Conservation (phyloP, 2,888 invertebrate genomes). For the Octonoba sinensis region DNA sequence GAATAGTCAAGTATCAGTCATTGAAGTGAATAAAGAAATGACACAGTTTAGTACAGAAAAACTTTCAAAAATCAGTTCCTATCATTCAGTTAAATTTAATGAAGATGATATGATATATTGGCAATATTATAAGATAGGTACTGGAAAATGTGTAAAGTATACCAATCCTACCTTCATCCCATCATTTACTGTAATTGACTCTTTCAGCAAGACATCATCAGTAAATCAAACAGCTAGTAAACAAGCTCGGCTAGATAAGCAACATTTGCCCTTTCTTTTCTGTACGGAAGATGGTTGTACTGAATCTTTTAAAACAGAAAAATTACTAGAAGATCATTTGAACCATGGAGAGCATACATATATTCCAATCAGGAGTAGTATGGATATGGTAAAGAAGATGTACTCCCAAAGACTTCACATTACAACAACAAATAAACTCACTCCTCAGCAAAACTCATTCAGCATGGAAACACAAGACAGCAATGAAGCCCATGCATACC, state of each 20-base stretch:
- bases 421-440: not conserved
- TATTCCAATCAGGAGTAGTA: not conserved
- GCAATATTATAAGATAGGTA: no score
- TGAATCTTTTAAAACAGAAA: not conserved
- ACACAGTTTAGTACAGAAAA: not conserved
- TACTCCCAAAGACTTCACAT: not conserved
- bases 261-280: not conserved
- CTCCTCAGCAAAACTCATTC: not conserved
- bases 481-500: not conserved
- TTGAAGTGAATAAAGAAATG: not conserved
- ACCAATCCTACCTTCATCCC: not conserved
- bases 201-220: conserved; percentile 1
- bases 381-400: not conserved
- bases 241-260: not conserved
- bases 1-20: not conserved
- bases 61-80: not conserved
- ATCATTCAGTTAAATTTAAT: not conserved
- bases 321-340: not conserved
- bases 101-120: not conserved
- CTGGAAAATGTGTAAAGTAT: not conserved
- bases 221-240: not conserved
- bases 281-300: not conserved
- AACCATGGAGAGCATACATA: not conserved
- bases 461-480: not conserved
- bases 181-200: not conserved